Percentiles rank a stretch among this genome's conserved stretches.
These are phyloP conservation scores for Zosterops hypoxanthus DNA, from an alignment of 2,113 vertebrate genomes.

Conservation along the genomic window DNA sequence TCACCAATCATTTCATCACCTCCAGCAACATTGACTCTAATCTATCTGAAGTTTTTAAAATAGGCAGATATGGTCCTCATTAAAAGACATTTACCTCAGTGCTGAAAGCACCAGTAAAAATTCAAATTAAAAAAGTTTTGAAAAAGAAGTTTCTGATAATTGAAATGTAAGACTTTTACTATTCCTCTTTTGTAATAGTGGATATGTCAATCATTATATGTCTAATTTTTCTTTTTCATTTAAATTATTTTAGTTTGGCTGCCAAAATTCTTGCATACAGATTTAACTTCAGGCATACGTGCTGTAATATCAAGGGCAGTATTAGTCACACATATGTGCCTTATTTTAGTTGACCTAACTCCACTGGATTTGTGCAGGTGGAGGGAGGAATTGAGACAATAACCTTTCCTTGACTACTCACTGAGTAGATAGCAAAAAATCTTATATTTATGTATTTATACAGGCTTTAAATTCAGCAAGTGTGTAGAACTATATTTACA, in stretches of 20 bases:
- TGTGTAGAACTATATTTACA: background rate
- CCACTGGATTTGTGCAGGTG: background rate
- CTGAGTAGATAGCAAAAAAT: background rate
- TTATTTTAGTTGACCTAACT: background rate
- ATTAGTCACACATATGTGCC: background rate
- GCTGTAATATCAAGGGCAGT: background rate
- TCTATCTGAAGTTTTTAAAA: background rate
- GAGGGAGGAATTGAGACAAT: background rate
- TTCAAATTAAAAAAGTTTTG: background rate
- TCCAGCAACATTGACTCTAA: background rate
- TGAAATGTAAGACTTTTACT: background rate
- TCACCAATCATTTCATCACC: background rate
- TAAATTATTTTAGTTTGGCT: background rate
- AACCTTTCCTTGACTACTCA: background rate
- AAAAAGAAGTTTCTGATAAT: background rate
- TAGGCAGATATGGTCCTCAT: background rate
- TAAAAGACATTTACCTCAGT: background rate
- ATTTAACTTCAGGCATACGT: background rate
- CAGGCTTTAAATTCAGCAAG: background rate
- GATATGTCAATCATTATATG: background rate
- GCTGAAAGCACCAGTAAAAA: background rate
- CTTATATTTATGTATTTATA: background rate
- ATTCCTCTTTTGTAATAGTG: background rate
- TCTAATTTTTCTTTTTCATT: background rate
- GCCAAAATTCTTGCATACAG: background rate